Evolutionary conservation across 2,113 vertebrate genomes (phyloP).

Genomic region (Alethe castanea): DNA sequence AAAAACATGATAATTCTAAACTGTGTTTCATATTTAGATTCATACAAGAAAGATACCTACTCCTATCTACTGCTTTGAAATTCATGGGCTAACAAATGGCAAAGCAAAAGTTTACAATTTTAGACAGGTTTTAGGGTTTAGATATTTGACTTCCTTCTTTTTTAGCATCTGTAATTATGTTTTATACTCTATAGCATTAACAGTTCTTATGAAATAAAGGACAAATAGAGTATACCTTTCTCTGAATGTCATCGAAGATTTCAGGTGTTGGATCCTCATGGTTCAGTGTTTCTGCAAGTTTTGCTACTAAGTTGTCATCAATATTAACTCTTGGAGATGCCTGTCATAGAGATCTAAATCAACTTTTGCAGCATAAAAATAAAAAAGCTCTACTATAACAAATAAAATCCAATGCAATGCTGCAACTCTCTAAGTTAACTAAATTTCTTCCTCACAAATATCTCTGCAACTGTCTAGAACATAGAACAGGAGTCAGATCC

Average conservation of each 20-base stretch:
- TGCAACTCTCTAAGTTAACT: background rate
- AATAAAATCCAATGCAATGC: background rate
- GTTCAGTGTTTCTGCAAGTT: slow-evolving; percentile 89
- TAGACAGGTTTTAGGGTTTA: background rate
- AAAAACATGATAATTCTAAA: background rate
- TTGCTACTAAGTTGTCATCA: slow-evolving; percentile 84
- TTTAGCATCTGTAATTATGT: background rate
- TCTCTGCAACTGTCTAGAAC: background rate
- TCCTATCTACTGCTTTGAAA: background rate
- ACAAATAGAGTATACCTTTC: slow-evolving; percentile 78
- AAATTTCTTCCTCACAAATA: background rate
- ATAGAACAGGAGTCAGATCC: background rate
- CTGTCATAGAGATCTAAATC: slow-evolving; percentile 70
- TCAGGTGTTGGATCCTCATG: slow-evolving; percentile 94
- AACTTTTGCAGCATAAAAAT: slow-evolving; percentile 8
- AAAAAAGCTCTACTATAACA: background rate
- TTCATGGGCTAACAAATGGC: rapidly evolving
- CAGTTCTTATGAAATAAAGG: background rate
- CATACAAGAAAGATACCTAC: background rate
- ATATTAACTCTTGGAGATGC: slow-evolving; percentile 94
- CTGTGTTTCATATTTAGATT: background rate
- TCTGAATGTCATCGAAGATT: slow-evolving; percentile 98
- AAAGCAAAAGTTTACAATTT: background rate
- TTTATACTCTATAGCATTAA: background rate
- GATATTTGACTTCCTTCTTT: background rate